These are phyloP conservation scores for Dendroctonus ponderosae DNA, from an alignment of 1,140 invertebrate species.

Conservation along the genomic window DNA sequence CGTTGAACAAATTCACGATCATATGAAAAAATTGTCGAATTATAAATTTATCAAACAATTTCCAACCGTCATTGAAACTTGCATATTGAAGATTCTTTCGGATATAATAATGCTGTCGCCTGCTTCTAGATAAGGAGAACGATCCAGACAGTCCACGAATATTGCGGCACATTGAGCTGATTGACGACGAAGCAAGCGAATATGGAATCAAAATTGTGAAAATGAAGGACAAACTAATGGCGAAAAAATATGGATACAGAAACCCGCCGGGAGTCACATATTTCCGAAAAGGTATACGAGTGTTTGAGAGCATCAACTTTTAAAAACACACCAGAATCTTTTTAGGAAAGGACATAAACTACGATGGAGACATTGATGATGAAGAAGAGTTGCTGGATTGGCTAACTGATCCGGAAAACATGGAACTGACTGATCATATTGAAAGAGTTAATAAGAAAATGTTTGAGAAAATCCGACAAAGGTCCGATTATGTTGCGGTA, in stretches of 20 bases:
- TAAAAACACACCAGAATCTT: not conserved
- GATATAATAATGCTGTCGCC: no score
- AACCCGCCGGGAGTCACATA: conserved; percentile 88
- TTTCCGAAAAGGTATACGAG: conserved; percentile 72
- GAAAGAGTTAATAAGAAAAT: conserved; percentile 91
- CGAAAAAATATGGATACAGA: conserved; percentile 89
- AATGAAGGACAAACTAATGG: conserved; percentile 86
- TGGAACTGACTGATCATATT: conserved; percentile 91
- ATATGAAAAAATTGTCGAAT: no score
- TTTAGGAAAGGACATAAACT: conserved; percentile 76
- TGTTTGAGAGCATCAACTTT: not conserved
- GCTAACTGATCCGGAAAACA: conserved; percentile 90
- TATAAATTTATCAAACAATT: no score
- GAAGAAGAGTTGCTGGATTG: conserved; percentile 93
- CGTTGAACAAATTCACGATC: no score
- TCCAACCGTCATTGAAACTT: no score
- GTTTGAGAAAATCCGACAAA: conserved; percentile 88
- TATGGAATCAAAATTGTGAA: conserved; percentile 92
- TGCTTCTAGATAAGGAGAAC: conserved; percentile 72
- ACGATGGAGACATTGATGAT: conserved; percentile 89
- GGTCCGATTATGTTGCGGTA: conserved; percentile 89
- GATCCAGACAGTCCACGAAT: conserved; percentile 75
- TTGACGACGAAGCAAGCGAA: conserved; percentile 87
- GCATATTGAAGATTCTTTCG: no score
- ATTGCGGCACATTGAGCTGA: conserved; percentile 81